Conservation (phyloP, 1,140 invertebrate species). For the Zaprionus inermis region DNA sequence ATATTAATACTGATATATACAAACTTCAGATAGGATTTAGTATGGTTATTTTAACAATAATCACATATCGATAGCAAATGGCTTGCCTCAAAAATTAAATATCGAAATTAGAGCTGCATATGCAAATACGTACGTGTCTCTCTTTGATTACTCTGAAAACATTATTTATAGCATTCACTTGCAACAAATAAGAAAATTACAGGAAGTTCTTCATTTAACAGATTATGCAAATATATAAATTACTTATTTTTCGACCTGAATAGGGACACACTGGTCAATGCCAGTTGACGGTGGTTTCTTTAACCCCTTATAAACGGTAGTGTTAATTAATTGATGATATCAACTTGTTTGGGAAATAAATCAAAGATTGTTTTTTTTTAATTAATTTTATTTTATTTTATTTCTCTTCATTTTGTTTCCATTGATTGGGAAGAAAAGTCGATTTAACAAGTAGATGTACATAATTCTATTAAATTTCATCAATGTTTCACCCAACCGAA, state of each 20-base stretch:
- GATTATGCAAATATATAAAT: not conserved
- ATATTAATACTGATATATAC: not conserved
- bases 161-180: slow-evolving; percentile 5
- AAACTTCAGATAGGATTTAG: not conserved
- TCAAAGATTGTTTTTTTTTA: not conserved
- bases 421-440: slow-evolving; percentile 8
- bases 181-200: not conserved
- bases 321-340: not conserved
- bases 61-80: not conserved
- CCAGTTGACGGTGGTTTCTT: slow-evolving; percentile 6
- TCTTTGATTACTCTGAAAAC: not conserved
- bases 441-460: slow-evolving; percentile 2
- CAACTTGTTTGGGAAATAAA: not conserved
- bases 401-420: slow-evolving; percentile 1
- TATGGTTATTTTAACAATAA: not conserved
- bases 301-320: not conserved
- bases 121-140: not conserved
- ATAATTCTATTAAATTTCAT: not conserved
- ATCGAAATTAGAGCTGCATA: not conserved
- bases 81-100: not conserved
- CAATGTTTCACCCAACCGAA: not conserved
- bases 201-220: not conserved
- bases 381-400: not conserved
- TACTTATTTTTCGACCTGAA: not conserved
- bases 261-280: slow-evolving; percentile 27